Conservation (phyloP, 35 echinoderm and acorn worm species). For the Lytechinus pictus region DNA sequence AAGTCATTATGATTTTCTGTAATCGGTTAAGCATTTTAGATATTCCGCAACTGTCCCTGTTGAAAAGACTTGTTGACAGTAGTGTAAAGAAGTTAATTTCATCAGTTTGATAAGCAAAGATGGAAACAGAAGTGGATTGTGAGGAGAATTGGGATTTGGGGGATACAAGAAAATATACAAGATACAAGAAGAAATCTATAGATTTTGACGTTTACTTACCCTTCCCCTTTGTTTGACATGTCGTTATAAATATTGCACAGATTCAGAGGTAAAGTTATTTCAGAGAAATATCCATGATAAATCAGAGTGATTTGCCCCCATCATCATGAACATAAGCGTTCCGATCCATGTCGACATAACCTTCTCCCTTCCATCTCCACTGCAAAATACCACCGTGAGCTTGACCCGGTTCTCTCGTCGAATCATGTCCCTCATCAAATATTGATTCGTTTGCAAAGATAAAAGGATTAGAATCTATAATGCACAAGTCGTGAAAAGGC, state of each 20-base stretch:
- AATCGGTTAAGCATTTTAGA: too few relatives aligned
- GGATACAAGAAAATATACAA: not conserved
- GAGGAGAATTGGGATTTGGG: not conserved
- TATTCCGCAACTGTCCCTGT: not conserved
- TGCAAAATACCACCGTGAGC: not conserved
- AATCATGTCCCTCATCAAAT: not conserved
- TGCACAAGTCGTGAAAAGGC: not conserved
- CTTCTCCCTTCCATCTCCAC: not conserved
- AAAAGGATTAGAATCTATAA: not conserved
- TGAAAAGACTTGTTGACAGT: not conserved
- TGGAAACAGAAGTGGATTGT: not conserved
- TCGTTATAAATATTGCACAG: not conserved
- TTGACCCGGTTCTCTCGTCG: not conserved
- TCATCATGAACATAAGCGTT: not conserved
- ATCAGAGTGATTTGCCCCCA: not conserved
- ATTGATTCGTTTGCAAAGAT: not conserved
- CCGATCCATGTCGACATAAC: not conserved
- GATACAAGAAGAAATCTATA: not conserved
- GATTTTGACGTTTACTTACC: not conserved
- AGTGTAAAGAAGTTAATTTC: not conserved
- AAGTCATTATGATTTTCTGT: too few relatives aligned
- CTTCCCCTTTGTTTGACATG: not conserved
- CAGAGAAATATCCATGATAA: not conserved
- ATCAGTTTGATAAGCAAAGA: not conserved
- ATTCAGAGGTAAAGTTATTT: not conserved